These are phyloP conservation scores for Gari tellinella DNA, from an alignment of 2,888 invertebrate species.

Conservation along the genomic window DNA sequence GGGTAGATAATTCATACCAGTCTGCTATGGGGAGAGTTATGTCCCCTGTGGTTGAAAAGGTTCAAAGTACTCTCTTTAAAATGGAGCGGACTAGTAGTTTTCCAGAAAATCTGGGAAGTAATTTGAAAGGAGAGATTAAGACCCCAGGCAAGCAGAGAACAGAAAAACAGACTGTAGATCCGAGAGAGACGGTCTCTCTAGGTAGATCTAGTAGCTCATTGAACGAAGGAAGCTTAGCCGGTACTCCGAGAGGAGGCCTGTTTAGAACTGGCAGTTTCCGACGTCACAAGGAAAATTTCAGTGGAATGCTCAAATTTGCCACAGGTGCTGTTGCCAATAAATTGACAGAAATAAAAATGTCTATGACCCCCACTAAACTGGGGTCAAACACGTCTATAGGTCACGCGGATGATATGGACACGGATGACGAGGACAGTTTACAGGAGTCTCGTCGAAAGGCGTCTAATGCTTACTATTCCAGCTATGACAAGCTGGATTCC, in stretches of 20 bases:
- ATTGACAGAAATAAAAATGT: constrained; percentile 80
- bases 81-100: constrained; percentile 73
- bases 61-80: constrained; percentile 66
- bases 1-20: background rate
- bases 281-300: constrained; percentile 72
- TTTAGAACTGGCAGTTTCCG: constrained; percentile 63
- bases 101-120: constrained; percentile 65
- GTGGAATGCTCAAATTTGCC: constrained; percentile 75
- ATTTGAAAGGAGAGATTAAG: constrained; percentile 9
- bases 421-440: constrained; percentile 61
- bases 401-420: constrained; percentile 69
- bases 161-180: constrained; percentile 17
- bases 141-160: constrained; percentile 12
- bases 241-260: constrained; percentile 34
- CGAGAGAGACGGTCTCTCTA: constrained; percentile 31
- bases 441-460: constrained; percentile 39
- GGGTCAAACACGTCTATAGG: constrained; percentile 72
- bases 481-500: constrained; percentile 53
- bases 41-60: constrained; percentile 54
- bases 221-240: constrained; percentile 49
- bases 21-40: constrained; percentile 6
- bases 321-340: constrained; percentile 76
- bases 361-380: constrained; percentile 77
- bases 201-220: constrained; percentile 63
- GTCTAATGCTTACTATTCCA: constrained; percentile 62